Percentiles rank a stretch among this genome's conserved stretches.
Evolutionary conservation across 2,113 vertebrate genomes (phyloP).

Genomic region (Pseudonaja textilis): DNA sequence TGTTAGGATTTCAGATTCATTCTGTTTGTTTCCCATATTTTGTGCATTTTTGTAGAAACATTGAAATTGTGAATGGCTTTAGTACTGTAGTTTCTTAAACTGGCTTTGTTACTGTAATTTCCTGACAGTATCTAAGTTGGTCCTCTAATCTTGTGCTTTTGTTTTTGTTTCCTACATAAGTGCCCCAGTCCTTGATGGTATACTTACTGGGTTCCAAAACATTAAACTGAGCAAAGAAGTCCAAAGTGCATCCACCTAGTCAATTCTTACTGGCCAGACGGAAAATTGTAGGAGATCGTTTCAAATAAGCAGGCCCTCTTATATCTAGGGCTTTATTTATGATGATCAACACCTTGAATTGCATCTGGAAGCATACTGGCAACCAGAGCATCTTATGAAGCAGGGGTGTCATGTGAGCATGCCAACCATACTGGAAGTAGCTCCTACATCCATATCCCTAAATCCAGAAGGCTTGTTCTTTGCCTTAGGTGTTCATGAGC

Average conservation of each 20-base stretch:
- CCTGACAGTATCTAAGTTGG: background rate
- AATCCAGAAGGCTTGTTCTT: background rate
- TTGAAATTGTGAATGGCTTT: background rate
- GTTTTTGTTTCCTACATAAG: background rate
- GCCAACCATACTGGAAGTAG: background rate
- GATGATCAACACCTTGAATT: background rate
- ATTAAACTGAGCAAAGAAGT: background rate
- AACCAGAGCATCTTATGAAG: background rate
- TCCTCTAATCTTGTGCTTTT: background rate
- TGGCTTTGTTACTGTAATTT: background rate
- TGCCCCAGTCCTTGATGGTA: background rate
- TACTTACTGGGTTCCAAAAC: background rate
- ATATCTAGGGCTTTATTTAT: background rate
- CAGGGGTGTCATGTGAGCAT: background rate
- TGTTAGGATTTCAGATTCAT: background rate
- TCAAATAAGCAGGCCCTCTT: background rate
- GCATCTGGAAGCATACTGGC: background rate
- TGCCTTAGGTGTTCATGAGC: background rate
- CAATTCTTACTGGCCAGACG: background rate
- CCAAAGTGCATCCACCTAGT: background rate
- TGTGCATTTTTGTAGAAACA: background rate
- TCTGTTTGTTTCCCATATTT: background rate
- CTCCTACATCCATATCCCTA: background rate
- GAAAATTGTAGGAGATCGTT: background rate
- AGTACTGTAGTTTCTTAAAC: background rate